Conservation (phyloP, 2,113 vertebrate species). For the Emydocephalus ijimae region DNA sequence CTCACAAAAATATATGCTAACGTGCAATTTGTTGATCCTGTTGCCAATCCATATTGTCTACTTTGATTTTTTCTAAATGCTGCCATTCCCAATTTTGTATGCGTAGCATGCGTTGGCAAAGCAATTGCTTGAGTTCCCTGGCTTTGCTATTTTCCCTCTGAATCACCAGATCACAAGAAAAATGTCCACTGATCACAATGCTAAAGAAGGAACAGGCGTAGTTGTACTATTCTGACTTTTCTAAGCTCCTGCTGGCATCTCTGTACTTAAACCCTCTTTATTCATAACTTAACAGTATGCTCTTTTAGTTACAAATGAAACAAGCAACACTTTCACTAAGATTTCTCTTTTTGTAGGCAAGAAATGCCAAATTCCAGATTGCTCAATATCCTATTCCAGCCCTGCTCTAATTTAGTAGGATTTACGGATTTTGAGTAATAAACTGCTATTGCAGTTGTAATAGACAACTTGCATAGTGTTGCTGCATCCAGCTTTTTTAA, state of each 20-base stretch:
- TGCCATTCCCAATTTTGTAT: neutral
- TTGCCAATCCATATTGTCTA: neutral
- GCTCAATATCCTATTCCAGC: neutral
- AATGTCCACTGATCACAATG: neutral
- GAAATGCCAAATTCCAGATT: neutral
- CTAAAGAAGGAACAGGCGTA: neutral
- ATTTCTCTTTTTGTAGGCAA: neutral
- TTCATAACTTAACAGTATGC: neutral
- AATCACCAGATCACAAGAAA: neutral
- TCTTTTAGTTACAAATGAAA: neutral
- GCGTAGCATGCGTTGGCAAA: neutral
- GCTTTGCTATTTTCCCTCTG: neutral
- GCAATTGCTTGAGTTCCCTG: neutral
- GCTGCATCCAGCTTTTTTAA: neutral
- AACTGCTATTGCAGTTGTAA: neutral
- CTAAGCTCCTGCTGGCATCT: neutral
- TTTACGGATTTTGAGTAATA: neutral
- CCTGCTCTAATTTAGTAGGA: neutral
- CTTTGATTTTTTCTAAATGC: neutral
- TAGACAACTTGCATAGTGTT: neutral
- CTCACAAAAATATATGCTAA: neutral
- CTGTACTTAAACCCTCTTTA: neutral
- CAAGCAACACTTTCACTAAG: neutral
- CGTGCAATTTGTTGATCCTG: neutral
- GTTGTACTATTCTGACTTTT: neutral